A percentile compares a stretch with the other conserved stretches of the same genome.
These are phyloP conservation scores for Cerastoderma edule DNA, from an alignment of 2,888 invertebrate species.

Conservation along the genomic window DNA sequence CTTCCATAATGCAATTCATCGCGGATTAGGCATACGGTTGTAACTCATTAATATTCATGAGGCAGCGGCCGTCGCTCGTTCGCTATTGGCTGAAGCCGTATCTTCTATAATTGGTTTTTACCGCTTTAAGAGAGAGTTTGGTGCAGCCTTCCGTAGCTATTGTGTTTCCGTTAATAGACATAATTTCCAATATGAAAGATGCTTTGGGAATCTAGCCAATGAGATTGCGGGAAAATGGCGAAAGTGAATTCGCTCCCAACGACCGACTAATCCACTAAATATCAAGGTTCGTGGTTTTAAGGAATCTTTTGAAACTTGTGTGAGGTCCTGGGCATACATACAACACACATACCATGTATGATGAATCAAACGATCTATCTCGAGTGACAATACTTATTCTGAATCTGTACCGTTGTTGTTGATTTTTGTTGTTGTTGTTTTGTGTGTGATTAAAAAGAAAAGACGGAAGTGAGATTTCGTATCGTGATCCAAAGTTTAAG, in stretches of 20 bases:
- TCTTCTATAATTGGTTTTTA: conserved; percentile 34
- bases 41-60: conserved; percentile 48
- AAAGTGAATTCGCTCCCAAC: conserved; percentile 40
- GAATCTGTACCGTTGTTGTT: no score
- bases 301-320: conserved; percentile 43
- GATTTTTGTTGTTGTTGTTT: no score
- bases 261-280: conserved; percentile 49
- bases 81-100: conserved; percentile 24
- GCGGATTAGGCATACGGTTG: conserved; percentile 13
- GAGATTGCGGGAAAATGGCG: conserved; percentile 31
- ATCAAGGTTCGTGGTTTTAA: conserved; percentile 35
- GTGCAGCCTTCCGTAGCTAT: conserved; percentile 23
- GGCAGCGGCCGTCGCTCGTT: neutral
- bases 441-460: no score
- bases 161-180: conserved; percentile 49
- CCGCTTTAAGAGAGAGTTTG: conserved; percentile 22
- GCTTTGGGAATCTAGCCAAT: conserved; percentile 45
- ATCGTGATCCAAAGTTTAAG: no score
- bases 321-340: no score
- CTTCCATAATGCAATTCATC: conserved; percentile 12
- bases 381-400: no score
- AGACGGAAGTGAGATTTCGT: no score
- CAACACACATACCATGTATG: no score
- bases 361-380: no score
- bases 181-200: conserved; percentile 57